Evolutionary conservation across 2,888 invertebrate species (phyloP).

Genomic region (Meganola albula): DNA sequence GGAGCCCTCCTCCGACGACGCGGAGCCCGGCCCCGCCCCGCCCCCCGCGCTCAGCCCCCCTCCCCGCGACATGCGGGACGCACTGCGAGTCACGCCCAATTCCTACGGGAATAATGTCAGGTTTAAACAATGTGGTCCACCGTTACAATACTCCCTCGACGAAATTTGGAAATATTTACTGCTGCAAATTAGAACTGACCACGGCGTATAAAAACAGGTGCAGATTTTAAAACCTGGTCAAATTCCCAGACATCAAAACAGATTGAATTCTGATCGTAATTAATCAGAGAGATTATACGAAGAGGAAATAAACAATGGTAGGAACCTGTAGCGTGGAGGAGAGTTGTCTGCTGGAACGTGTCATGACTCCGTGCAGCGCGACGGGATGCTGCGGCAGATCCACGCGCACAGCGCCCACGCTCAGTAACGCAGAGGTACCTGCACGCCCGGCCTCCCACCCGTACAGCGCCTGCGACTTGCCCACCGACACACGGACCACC

Average conservation of each 20-base stretch:
- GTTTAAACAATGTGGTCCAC: too few species aligned
- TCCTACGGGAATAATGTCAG: too few species aligned
- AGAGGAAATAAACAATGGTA: too few species aligned
- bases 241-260: too few species aligned
- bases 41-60: slow-evolving; percentile 44
- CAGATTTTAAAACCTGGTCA: too few species aligned
- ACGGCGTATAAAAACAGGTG: too few species aligned
- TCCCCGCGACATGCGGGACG: slow-evolving; percentile 84
- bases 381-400: slow-evolving; percentile 99
- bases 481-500: slow-evolving; percentile 94
- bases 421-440: slow-evolving; percentile 86
- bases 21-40: slow-evolving; percentile 70
- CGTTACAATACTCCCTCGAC: too few species aligned
- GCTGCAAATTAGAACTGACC: too few species aligned
- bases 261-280: too few species aligned
- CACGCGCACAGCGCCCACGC: slow-evolving; percentile 92
- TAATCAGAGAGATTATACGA: too few species aligned
- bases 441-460: slow-evolving; percentile 85
- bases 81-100: slow-evolving; percentile 87
- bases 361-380: slow-evolving; percentile 98
- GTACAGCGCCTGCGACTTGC: slow-evolving; percentile 94
- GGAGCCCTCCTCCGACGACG: slow-evolving; percentile 76
- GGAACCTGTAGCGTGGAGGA: slow-evolving; percentile 91
- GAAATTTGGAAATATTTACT: too few species aligned
- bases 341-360: slow-evolving; percentile 93